Evolutionary conservation across 2,113 vertebrate genomes (phyloP).

Genomic region (Seriola dumerili): DNA sequence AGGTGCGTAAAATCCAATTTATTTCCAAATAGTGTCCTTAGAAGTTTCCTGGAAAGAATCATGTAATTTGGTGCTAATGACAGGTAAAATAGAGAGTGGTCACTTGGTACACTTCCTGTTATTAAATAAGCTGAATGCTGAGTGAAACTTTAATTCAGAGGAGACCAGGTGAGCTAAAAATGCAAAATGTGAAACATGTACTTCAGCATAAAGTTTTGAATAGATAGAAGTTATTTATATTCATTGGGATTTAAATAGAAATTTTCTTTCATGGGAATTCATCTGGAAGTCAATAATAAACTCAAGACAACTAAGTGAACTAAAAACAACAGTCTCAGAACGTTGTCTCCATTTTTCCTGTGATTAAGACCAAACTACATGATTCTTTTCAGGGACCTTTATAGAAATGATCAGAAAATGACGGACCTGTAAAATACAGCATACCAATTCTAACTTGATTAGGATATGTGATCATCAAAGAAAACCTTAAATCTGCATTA

Average conservation of each 20-base stretch:
- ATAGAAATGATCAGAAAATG: not conserved
- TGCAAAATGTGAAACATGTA: too few species aligned
- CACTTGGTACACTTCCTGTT: too few species aligned
- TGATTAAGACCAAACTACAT: not conserved
- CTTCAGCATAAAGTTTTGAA: too few species aligned
- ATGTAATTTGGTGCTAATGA: not conserved
- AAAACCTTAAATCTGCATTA: too few species aligned
- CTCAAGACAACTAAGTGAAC: not conserved
- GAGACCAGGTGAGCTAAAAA: not conserved
- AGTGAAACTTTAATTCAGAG: not conserved
- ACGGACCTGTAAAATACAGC: not conserved
- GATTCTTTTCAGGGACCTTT: not conserved
- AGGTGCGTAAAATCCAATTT: not conserved
- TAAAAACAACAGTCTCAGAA: not conserved
- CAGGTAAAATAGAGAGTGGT: too few species aligned
- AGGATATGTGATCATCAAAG: too few species aligned
- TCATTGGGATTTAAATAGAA: not conserved
- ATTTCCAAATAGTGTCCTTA: not conserved
- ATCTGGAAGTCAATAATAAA: not conserved
- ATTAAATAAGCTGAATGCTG: not conserved
- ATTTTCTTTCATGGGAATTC: not conserved
- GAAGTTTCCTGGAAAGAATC: not conserved
- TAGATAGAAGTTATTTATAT: not conserved
- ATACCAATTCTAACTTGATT: too few species aligned
- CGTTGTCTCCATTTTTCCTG: not conserved